Evolutionary conservation across 2,797 vertebrate genomes (phyloP).

Genomic region (Hypotaenidia philippensis): DNA sequence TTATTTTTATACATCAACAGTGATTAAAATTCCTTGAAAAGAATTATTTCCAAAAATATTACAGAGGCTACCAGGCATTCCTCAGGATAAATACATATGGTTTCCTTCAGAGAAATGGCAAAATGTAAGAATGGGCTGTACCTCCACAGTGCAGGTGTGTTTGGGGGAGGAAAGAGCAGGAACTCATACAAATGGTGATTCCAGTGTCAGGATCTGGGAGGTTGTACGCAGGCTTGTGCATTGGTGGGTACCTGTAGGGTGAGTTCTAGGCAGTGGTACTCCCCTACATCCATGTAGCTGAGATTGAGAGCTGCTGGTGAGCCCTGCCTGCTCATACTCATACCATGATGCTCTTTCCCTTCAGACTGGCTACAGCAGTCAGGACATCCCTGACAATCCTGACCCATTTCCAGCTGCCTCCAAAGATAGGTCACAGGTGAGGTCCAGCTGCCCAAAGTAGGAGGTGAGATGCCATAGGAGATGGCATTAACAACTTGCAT

Average conservation of each 20-base stretch:
- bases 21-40: conserved; percentile 66
- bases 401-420: neutral
- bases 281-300: accelerated
- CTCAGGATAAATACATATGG: conserved; percentile 25
- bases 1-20: conserved; percentile 71
- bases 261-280: neutral
- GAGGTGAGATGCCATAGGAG: neutral
- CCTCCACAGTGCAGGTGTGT: neutral
- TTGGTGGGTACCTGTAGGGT: neutral
- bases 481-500: neutral
- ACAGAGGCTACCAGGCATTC: conserved; percentile 5
- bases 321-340: neutral
- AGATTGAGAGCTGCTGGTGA: neutral
- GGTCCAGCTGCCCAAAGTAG: neutral
- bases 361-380: neutral
- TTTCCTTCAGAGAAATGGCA: neutral
- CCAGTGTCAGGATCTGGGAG: neutral
- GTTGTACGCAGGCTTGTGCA: neutral
- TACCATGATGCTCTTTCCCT: neutral
- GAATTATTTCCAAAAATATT: conserved; percentile 63
- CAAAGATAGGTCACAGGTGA: neutral
- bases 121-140: neutral
- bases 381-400: neutral
- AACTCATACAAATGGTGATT: neutral
- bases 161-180: neutral